Base-by-base conservation (phyloP, 1,140 invertebrate species). In the Sitodiplosis mosellana region DNA sequence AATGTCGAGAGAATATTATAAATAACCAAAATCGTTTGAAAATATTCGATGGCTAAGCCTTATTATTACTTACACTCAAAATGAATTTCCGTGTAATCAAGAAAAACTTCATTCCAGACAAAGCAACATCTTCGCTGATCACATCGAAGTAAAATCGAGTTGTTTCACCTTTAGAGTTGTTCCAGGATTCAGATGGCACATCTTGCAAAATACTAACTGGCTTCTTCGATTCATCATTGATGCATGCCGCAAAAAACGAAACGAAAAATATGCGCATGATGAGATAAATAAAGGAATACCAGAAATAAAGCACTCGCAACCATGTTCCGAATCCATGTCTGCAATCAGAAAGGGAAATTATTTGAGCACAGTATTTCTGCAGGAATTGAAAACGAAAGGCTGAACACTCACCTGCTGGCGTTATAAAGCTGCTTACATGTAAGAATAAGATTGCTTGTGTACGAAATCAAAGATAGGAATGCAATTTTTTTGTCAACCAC, bases 201-300 rank as follows among this genome's bases (percentile, higher is more conserved):
- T 60, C 69, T 34, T 72, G 76, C 38, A 80, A 59, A 46, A 68
- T 57, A n/a, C 66, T 59, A 38, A 76, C 52, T 0, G 71, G 70
- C 22, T 69, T 51, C 61, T 68, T 72, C 15, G 76, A 76, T 52
- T 76, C 70, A 58, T 79, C 76, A 52, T 78, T 64, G 8, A 80
- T 70, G 34, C 70, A 69, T 14, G 77, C 71, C n/a, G 72, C 65
- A 21, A 69, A 69, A 0, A 79, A 55, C 0, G 74, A 75, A 1
- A 80, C 70, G 2, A 67, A 59, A 4, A 71, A 54, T 0, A 73
- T 74, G 51, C 76, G 64, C n/a, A 66, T 59, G 2, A 78, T 60
- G 2, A 80, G 56, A 53, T 75, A 78, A 0, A 63, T 54, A 49
- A 80, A 75, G 0, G 76, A 78, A 36, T 69, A 73, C 56, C 76